Base-by-base conservation (phyloP, 2,888 invertebrate species). In the Rhimphoctona megacephalus region DNA sequence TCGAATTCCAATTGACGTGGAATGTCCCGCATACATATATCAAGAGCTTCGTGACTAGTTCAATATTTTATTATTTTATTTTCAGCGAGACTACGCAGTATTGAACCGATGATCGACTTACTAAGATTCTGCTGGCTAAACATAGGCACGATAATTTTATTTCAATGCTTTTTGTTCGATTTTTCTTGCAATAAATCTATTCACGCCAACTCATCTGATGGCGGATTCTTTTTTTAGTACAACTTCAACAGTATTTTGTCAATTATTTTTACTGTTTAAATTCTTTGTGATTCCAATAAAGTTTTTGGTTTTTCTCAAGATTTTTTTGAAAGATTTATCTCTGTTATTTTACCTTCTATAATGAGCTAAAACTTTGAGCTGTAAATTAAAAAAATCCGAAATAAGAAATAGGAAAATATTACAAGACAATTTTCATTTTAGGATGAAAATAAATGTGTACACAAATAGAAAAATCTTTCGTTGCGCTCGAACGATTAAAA, bases 31-130 rank as follows among this genome's bases (percentile, higher is more conserved):
- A 36, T 22, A 39, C 66, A 4, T 39, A 66, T 67, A 67, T 22
- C 4, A 7, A 61, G 57, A 57, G 61, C 22, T 67, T 67, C 9
- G 39, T 67, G 39, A 67, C 9, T 67, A 9, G n/a, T 67, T 67
- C 1, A 39, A 67, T 67, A 39, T 39, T 36, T 39, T 66, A 14
- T 67, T 67, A 67, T 67, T 67, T 39, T 39, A 39, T 67, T 22
- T 36, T 36, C 39, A 39, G 33, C 33, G 67, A 67, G 67, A 39
- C 67, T 39, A 39, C 14, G 22, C 67, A 8, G 39, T 14, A 39
- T 39, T n/a, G 39, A 67, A n/a, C n/a, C n/a, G n/a, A n/a, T 67
- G 67, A 39, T 39, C 33, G 39, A 67, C 39, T 22, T 67, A n/a
- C 39, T 67, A 39, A 22, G 19, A 22, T 1, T 22, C 36, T 67